Conservation (phyloP, 2,888 invertebrate species). For the Patella ulyssiponensis region DNA sequence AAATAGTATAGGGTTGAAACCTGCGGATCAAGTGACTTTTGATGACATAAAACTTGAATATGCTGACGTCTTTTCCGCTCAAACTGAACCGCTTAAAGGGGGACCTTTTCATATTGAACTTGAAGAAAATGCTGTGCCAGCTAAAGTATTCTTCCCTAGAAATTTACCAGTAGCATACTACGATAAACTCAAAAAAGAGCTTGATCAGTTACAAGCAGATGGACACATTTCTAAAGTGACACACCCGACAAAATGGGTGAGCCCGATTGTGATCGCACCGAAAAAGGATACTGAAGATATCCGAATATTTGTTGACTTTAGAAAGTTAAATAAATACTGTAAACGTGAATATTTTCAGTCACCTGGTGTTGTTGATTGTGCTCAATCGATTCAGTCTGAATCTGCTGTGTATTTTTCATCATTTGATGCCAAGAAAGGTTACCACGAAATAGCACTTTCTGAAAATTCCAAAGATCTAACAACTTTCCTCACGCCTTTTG, state of each 20-base stretch:
- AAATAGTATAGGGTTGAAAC: neutral
- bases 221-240: too few species aligned
- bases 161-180: slow-evolving; percentile 1
- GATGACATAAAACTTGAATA: neutral
- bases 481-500: neutral
- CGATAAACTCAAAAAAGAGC: neutral
- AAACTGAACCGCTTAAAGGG: neutral
- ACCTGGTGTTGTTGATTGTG: neutral
- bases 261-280: too few species aligned
- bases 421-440: neutral
- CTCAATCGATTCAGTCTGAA: neutral
- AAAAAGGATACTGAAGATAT: too few species aligned
- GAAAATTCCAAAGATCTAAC: neutral
- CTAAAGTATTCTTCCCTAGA: neutral
- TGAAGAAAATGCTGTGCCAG: neutral
- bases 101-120: slow-evolving; percentile 1
- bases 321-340: too few species aligned
- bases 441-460: neutral
- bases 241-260: too few species aligned
- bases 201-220: too few species aligned
- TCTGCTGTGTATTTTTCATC: neutral
- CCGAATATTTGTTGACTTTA: too few species aligned
- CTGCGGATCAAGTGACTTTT: neutral
- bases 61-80: neutral
- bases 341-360: neutral